Percentiles rank a stretch among this genome's conserved stretches.
These are phyloP conservation scores for Tortricodes alternella DNA, from an alignment of 2,888 invertebrate species.

Conservation along the genomic window DNA sequence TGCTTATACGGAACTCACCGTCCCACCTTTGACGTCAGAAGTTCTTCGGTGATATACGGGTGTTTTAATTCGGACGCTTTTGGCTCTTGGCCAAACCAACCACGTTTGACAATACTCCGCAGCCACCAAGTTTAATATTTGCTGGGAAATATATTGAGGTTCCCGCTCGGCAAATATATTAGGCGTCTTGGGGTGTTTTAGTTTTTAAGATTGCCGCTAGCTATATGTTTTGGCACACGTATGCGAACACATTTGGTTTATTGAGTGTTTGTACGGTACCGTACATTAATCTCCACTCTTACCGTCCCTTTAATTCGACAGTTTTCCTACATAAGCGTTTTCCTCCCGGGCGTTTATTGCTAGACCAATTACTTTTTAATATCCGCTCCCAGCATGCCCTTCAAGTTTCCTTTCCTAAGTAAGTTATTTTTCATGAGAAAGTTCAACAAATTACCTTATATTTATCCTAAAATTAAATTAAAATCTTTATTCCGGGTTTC, in stretches of 20 bases:
- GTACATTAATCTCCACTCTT: too few relatives aligned
- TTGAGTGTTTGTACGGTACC: too few relatives aligned
- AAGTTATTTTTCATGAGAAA: too few relatives aligned
- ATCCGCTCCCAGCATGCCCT: not conserved
- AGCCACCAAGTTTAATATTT: constrained; percentile 58
- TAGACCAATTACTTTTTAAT: not conserved
- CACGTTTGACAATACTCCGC: constrained; percentile 40
- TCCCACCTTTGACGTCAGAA: constrained; percentile 49
- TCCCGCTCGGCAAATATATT: constrained; percentile 41
- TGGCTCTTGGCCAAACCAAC: constrained; percentile 52
- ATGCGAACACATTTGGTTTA: not conserved
- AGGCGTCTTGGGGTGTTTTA: constrained; percentile 18
- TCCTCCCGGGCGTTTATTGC: not conserved
- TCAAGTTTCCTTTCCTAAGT: not conserved
- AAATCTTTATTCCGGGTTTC: too few relatives aligned
- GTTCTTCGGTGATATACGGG: constrained; percentile 58
- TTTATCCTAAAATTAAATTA: too few relatives aligned
- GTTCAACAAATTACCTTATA: too few relatives aligned
- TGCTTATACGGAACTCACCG: not conserved
- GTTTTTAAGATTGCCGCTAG: constrained; percentile 8
- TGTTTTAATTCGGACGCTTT: constrained; percentile 55
- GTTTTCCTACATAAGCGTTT: not conserved
- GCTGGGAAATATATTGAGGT: constrained; percentile 55
- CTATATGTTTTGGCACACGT: not conserved
- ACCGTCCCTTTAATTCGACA: too few relatives aligned